Percentiles rank a stretch among this genome's conserved stretches.
phyloP scores from a whole-genome alignment of 2,113 vertebrate species.

The Ophthalmolycus amberensis region DNA sequence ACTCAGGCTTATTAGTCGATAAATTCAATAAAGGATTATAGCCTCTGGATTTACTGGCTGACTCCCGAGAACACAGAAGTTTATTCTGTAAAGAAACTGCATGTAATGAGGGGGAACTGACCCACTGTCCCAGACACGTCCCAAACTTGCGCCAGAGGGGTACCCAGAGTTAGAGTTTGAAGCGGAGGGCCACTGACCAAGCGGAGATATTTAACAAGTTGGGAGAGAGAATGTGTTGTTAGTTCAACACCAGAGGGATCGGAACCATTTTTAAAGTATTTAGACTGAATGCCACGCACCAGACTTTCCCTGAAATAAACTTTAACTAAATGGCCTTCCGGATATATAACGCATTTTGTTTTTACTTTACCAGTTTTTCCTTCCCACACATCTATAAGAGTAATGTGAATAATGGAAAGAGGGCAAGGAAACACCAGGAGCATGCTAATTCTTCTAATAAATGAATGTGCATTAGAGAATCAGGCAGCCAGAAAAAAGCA shows the following conservation, averaged over 20 bases:
- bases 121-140: background rate
- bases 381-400: slow-evolving; percentile 6
- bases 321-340: background rate
- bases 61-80: background rate
- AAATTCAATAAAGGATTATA: slow-evolving; percentile 7
- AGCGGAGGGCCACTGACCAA: background rate
- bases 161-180: background rate
- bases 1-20: slow-evolving; percentile 18
- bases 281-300: slow-evolving; percentile 12
- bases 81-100: background rate
- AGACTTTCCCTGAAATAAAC: slow-evolving; percentile 3
- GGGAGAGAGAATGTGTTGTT: background rate
- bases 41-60: background rate
- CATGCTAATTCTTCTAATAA: slow-evolving; percentile 13
- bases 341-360: slow-evolving; percentile 15
- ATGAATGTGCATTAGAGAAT: slow-evolving; percentile 41
- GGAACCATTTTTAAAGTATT: slow-evolving; percentile 17
- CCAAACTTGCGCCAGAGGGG: background rate
- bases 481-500: slow-evolving; percentile 36
- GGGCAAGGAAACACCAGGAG: slow-evolving; percentile 21
- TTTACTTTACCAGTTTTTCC: slow-evolving; percentile 6
- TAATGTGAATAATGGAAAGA: slow-evolving; percentile 14
- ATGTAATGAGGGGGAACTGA: background rate
- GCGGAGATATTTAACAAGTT: background rate
- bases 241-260: slow-evolving; percentile 1